phyloP scores from a whole-genome alignment of 1,140 invertebrate species.

The Aricia agestis region DNA sequence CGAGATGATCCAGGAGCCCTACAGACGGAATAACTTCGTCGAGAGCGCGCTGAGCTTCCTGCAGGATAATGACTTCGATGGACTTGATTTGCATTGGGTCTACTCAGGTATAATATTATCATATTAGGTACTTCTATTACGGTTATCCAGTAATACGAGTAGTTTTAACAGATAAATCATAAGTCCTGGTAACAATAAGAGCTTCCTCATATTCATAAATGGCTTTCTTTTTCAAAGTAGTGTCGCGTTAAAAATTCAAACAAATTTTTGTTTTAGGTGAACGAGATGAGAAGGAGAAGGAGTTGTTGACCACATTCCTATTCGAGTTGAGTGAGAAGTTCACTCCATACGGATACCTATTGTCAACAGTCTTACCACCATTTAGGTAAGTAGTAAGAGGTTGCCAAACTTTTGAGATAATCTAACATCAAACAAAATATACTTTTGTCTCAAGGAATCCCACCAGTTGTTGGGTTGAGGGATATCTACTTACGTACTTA shows the following conservation, averaged over 20 bases:
- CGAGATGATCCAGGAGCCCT: constrained; percentile 70
- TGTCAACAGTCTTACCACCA: constrained; percentile 61
- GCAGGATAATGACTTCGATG: constrained; percentile 78
- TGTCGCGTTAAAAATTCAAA: no score
- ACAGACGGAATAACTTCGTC: constrained; percentile 76
- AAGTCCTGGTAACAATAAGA: no score
- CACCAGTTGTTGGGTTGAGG: no score
- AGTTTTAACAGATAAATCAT: no score
- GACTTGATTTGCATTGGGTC: constrained; percentile 79
- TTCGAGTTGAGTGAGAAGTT: constrained; percentile 69
- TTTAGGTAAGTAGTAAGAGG: constrained; percentile 43
- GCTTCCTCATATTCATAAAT: no score
- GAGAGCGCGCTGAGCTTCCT: constrained; percentile 78
- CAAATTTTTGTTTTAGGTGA: constrained; percentile 50
- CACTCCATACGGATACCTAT: constrained; percentile 56
- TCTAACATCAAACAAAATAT: no score
- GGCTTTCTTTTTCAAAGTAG: no score
- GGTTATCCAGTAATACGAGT: no score
- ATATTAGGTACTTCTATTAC: no score
- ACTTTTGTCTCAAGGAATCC: no score
- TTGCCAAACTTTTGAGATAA: no score
- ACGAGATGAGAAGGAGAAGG: constrained; percentile 66
- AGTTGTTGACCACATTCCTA: constrained; percentile 62
- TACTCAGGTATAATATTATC: constrained; percentile 72
- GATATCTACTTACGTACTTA: no score